Evolutionary conservation across 1,140 invertebrate species (phyloP).

Genomic region (Spodoptera frugiperda): DNA sequence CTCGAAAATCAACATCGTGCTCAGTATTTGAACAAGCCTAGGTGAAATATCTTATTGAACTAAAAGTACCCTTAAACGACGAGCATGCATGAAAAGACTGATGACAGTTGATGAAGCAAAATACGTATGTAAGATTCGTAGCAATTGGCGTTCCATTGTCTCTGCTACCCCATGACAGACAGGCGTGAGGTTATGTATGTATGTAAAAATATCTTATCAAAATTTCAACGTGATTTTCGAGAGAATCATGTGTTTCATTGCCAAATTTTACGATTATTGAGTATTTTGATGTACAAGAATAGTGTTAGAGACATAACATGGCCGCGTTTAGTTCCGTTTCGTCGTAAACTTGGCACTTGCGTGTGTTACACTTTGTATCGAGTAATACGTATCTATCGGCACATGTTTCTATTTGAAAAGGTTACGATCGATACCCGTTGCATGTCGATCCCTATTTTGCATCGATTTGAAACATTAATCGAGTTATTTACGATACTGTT

Average conservation of each 20-base stretch:
- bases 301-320: constrained; percentile 24
- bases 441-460: constrained; percentile 31
- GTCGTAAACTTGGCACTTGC: constrained; percentile 46
- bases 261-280: constrained; percentile 36
- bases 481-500: background rate
- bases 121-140: too few relatives aligned
- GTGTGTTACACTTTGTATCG: background rate
- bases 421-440: constrained; percentile 45
- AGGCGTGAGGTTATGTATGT: too few relatives aligned
- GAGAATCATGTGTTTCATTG: constrained; percentile 14
- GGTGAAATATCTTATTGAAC: too few relatives aligned
- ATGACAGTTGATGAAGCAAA: too few relatives aligned
- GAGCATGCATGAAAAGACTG: too few relatives aligned
- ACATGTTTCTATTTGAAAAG: constrained; percentile 55
- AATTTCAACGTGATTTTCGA: too few relatives aligned
- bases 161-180: too few relatives aligned
- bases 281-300: constrained; percentile 32
- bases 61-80: too few relatives aligned
- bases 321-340: background rate
- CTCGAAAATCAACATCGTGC: too few relatives aligned
- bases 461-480: background rate
- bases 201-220: too few relatives aligned
- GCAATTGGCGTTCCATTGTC: too few relatives aligned
- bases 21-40: background rate
- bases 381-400: constrained; percentile 19